These are phyloP conservation scores for Hydrotaea diabolus DNA, from an alignment of 2,888 invertebrate genomes.

Conservation along the genomic window DNA sequence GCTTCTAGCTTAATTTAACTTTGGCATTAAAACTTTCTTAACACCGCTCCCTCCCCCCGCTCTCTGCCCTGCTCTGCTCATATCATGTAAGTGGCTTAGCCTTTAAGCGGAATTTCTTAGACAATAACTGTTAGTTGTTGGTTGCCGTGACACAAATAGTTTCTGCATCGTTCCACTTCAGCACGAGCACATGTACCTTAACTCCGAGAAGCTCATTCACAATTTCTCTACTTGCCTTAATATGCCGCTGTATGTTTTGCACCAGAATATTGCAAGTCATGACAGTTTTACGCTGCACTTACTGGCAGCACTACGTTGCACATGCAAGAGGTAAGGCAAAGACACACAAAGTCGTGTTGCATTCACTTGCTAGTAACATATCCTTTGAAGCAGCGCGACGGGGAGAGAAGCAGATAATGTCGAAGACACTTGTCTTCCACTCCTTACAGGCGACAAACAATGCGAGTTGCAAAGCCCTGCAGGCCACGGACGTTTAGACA, in stretches of 20 bases:
- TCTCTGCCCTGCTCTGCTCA: too few relatives aligned
- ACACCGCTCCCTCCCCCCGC: too few relatives aligned
- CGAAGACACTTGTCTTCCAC: too few relatives aligned
- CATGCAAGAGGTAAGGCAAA: neutral
- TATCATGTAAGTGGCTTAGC: neutral
- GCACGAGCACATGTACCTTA: too few relatives aligned
- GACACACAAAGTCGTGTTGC: neutral
- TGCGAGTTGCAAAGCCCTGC: neutral
- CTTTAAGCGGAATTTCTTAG: neutral
- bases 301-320: neutral
- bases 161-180: neutral
- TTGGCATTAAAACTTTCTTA: too few relatives aligned
- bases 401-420: too few relatives aligned
- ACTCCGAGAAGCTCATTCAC: neutral
- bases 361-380: neutral
- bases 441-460: neutral
- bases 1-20: too few relatives aligned
- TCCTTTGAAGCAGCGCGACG: too few relatives aligned
- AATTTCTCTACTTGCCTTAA: neutral
- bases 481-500: conserved; percentile 36
- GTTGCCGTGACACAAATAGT: neutral
- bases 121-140: neutral
- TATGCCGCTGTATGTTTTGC: neutral
- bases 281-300: neutral
- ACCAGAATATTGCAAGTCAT: neutral